Conservation (phyloP, 2,888 invertebrate genomes). For the Hanleya hanleyi region DNA sequence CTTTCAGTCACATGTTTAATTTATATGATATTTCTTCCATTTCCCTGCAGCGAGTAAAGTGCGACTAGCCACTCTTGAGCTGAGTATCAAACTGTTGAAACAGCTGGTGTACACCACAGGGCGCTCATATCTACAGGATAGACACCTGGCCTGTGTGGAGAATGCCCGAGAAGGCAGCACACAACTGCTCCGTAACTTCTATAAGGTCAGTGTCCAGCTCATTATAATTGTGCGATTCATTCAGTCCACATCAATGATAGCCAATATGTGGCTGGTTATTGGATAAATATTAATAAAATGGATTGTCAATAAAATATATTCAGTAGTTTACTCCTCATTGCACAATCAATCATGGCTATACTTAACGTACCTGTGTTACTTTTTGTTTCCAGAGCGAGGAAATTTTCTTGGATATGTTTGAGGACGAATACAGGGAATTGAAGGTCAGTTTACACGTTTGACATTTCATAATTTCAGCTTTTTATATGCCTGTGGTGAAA, state of each 20-base stretch:
- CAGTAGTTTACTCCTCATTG: too few relatives aligned
- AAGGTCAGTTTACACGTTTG: slow-evolving; percentile 75
- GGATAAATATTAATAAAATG: too few relatives aligned
- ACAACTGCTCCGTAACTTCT: slow-evolving; percentile 89
- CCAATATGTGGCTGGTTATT: background rate
- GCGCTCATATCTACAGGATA: slow-evolving; percentile 79
- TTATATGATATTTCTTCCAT: too few relatives aligned
- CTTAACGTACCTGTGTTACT: too few relatives aligned
- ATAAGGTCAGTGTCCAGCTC: slow-evolving; percentile 81
- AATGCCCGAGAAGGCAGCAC: slow-evolving; percentile 87
- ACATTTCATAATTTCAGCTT: background rate
- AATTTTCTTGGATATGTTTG: slow-evolving; percentile 98
- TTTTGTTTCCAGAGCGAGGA: slow-evolving; percentile 94
- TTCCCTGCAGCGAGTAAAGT: slow-evolving; percentile 83
- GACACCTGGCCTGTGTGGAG: slow-evolving; percentile 81
- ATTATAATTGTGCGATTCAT: background rate
- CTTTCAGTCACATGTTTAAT: too few relatives aligned
- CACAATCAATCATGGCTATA: too few relatives aligned
- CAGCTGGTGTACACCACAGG: slow-evolving; percentile 78
- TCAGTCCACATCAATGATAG: background rate
- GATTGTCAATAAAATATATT: too few relatives aligned
- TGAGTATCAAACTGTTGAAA: slow-evolving; percentile 86
- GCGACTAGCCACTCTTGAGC: slow-evolving; percentile 92
- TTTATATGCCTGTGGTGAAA: too few relatives aligned
- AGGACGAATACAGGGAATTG: slow-evolving; percentile 97